Conservation (phyloP, 2,113 vertebrate species). For the Monopterus albus region DNA sequence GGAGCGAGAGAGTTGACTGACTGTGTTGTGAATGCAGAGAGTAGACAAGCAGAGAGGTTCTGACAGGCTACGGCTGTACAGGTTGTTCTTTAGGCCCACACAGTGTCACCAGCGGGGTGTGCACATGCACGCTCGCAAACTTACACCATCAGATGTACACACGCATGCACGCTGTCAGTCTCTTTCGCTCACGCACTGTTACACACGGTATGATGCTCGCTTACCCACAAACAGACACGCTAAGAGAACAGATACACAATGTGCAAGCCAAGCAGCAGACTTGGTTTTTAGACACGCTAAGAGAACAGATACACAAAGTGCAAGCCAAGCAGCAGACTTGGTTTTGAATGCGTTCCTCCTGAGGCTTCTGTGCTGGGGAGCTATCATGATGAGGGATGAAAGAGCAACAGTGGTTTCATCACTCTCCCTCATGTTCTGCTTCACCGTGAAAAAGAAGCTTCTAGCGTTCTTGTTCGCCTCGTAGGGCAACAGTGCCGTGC, state of each 20-base stretch:
- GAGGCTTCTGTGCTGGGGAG: constrained; percentile 61
- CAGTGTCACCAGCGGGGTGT: constrained; percentile 58
- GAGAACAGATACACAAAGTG: constrained; percentile 11
- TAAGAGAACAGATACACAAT: no score
- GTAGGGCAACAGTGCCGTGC: constrained; percentile 53
- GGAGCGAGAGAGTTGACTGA: constrained; percentile 40
- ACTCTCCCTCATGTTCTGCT: constrained; percentile 64
- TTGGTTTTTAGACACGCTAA: constrained; percentile 1
- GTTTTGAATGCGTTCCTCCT: constrained; percentile 48
- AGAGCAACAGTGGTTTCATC: constrained; percentile 75
- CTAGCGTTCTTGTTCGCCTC: constrained; percentile 43
- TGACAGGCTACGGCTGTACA: constrained; percentile 77
- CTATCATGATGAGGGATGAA: constrained; percentile 69
- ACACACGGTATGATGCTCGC: constrained; percentile 36
- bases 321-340: no score
- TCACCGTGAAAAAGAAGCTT: constrained; percentile 57
- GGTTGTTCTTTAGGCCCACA: constrained; percentile 75
- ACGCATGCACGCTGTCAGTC: constrained; percentile 10
- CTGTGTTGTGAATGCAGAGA: constrained; percentile 60
- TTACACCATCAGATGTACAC: neutral
- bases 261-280: no score
- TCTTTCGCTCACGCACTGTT: constrained; percentile 11
- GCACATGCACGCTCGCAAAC: constrained; percentile 16
- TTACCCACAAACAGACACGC: constrained; percentile 36
- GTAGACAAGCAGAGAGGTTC: constrained; percentile 65